A percentile compares a stretch with the other conserved stretches of the same genome.
Conservation (phyloP, 2,113 vertebrate genomes). For the Psettodes erumei region DNA sequence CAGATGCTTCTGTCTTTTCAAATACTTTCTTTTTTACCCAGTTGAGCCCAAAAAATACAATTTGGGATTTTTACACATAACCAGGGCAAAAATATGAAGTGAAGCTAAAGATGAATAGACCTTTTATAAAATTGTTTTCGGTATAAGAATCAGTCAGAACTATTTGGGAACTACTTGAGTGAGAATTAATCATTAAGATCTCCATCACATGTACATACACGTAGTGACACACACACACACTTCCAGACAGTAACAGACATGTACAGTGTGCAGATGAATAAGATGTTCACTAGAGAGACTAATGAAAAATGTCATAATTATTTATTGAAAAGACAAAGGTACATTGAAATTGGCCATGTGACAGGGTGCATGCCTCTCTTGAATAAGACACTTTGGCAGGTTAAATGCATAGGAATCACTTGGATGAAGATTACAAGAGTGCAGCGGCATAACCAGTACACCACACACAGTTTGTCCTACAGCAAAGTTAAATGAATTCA, state of each 20-base stretch:
- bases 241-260: background rate
- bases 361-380: conserved; percentile 21
- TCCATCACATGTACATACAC: background rate
- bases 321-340: conserved; percentile 67
- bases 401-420: conserved; percentile 53
- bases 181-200: background rate
- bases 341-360: conserved; percentile 44
- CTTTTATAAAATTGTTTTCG: background rate
- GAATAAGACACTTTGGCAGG: conserved; percentile 22
- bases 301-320: conserved; percentile 24
- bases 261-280: background rate
- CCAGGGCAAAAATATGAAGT: too few relatives aligned
- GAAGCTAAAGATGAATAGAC: too few relatives aligned
- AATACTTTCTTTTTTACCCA: too few relatives aligned
- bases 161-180: background rate
- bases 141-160: too few relatives aligned
- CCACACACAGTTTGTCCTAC: conserved; percentile 23
- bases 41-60: background rate
- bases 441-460: conserved; percentile 61
- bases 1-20: background rate
- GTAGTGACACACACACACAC: background rate
- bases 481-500: conserved; percentile 4
- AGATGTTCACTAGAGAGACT: background rate
- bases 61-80: too few relatives aligned
- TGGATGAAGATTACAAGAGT: conserved; percentile 40